Evolutionary conservation across 2,113 vertebrate species (phyloP).

Genomic region (Nestor notabilis): DNA sequence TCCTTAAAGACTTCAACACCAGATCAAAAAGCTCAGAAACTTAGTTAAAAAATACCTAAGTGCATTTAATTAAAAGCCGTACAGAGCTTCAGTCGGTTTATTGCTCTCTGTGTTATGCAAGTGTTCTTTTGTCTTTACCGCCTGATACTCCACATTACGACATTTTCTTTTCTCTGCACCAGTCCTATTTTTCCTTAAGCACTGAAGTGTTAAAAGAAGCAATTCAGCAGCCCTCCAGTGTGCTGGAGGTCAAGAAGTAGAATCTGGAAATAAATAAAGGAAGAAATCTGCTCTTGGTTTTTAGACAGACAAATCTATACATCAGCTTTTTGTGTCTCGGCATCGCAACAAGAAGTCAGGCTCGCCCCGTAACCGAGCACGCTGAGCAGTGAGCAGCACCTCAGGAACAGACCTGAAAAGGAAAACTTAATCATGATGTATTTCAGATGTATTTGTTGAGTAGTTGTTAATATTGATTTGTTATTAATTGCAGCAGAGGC

Average conservation of each 20-base stretch:
- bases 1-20: conserved; percentile 35
- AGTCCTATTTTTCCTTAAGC: background rate
- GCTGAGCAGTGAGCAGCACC: background rate
- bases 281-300: background rate
- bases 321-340: background rate
- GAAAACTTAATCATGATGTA: background rate
- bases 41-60: background rate
- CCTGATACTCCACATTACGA: background rate
- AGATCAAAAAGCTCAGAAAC: conserved; percentile 58
- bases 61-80: conserved; percentile 27
- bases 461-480: background rate
- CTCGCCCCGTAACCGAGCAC: background rate
- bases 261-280: background rate
- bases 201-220: conserved; percentile 18
- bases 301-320: background rate
- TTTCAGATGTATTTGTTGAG: background rate
- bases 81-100: background rate
- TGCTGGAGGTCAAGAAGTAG: background rate
- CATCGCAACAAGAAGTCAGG: background rate
- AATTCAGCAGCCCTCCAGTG: background rate
- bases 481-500: background rate
- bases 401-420: background rate
- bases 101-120: background rate
- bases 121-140: background rate
- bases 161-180: background rate